A percentile compares a stretch with the other conserved stretches of the same genome.
Evolutionary conservation across 2,888 invertebrate genomes (phyloP).

Genomic region (Scaptodrosophila latifasciaeformis): DNA sequence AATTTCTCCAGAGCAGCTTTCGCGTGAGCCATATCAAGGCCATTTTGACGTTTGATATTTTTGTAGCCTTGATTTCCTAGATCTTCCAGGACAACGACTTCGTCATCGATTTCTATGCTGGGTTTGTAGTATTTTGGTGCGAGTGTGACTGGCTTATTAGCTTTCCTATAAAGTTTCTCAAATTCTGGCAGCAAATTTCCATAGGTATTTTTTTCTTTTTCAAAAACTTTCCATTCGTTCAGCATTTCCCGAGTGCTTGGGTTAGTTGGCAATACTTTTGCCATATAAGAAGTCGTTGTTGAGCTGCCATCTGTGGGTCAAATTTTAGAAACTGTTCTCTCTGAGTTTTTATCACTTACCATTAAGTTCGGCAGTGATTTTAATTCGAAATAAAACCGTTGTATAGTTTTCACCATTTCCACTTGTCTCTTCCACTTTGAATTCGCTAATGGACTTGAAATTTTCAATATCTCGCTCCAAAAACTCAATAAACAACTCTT

Average conservation of each 20-base stretch:
- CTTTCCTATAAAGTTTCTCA: conserved; percentile 52
- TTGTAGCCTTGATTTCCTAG: conserved; percentile 45
- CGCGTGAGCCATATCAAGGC: conserved; percentile 74
- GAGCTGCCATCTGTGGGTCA: conserved; percentile 36
- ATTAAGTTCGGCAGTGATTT: conserved; percentile 42
- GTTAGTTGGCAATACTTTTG: conserved; percentile 49
- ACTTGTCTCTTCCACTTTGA: conserved; percentile 39
- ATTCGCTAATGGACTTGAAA: conserved; percentile 45
- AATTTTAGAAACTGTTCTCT: too few species aligned
- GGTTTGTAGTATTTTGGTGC: conserved; percentile 51
- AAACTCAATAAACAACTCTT: conserved; percentile 44
- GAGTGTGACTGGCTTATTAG: conserved; percentile 46
- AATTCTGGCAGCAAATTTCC: conserved; percentile 61
- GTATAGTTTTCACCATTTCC: conserved; percentile 68
- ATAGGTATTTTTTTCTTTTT: conserved; percentile 68
- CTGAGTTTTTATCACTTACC: conserved; percentile 32
- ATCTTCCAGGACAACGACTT: conserved; percentile 68
- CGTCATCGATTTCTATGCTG: conserved; percentile 18
- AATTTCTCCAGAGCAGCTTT: conserved; percentile 70
- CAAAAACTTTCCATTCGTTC: conserved; percentile 57
- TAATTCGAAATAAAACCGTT: conserved; percentile 53
- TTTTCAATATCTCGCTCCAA: conserved; percentile 43
- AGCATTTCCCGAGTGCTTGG: conserved; percentile 42
- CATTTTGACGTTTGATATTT: conserved; percentile 51
- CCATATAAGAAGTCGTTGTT: conserved; percentile 48